A percentile compares a stretch with the other conserved stretches of the same genome.
phyloP scores from a whole-genome alignment of 2,797 vertebrate genomes.

The Hyperoplus immaculatus region DNA sequence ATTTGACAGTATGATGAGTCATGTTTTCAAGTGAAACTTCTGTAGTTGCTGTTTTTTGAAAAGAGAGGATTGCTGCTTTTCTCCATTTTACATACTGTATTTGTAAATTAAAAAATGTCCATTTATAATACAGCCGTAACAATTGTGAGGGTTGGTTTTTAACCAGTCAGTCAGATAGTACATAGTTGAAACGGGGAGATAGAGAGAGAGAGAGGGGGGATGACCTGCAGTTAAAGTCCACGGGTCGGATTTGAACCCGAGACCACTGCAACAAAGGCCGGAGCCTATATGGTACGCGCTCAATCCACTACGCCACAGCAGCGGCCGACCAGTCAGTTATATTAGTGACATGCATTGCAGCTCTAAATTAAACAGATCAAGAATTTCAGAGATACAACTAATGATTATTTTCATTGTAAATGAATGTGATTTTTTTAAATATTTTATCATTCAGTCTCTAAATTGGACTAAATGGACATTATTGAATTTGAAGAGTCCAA shows the following conservation, averaged over 20 bases:
- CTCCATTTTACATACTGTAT: not conserved
- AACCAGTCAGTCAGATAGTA: not conserved
- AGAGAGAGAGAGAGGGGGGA: too few species aligned
- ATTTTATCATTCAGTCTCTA: not conserved
- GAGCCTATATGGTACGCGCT: too few species aligned
- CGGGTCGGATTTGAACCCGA: too few species aligned
- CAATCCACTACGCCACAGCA: too few species aligned
- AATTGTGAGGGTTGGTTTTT: not conserved
- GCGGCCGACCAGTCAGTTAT: too few species aligned
- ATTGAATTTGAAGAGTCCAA: not conserved
- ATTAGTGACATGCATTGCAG: not conserved
- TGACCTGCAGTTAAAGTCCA: too few species aligned
- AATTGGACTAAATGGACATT: not conserved
- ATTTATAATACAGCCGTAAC: not conserved
- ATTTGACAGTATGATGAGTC: not conserved
- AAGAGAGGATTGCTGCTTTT: not conserved
- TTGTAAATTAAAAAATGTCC: not conserved
- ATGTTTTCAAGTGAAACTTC: not conserved
- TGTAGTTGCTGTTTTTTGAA: not conserved
- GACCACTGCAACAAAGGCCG: too few species aligned
- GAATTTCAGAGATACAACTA: not conserved
- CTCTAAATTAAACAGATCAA: not conserved
- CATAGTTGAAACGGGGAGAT: too few species aligned
- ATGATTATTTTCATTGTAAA: not conserved
- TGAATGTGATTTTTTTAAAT: not conserved